Evolutionary conservation across 2,113 vertebrate species (phyloP).

Genomic region (Gnathonemus echidnorhynchus): DNA sequence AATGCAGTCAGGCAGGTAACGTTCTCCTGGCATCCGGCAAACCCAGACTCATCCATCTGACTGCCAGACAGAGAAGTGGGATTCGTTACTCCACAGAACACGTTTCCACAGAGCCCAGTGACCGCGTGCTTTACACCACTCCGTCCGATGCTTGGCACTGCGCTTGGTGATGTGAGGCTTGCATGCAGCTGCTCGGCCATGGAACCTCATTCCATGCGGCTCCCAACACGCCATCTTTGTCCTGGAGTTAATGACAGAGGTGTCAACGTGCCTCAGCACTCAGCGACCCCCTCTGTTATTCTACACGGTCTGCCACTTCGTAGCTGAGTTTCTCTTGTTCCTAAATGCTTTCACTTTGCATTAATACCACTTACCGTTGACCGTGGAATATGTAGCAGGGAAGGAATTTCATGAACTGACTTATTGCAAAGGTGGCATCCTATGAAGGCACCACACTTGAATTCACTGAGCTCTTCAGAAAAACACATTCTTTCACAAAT

Average conservation of each 20-base stretch:
- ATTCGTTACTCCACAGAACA: neutral
- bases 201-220: neutral
- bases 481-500: neutral
- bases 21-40: neutral
- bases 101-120: neutral
- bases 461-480: neutral
- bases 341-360: neutral
- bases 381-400: neutral
- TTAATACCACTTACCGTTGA: neutral
- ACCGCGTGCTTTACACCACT: neutral
- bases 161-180: neutral
- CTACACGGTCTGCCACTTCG: too few species aligned
- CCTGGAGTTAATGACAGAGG: neutral
- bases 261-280: neutral
- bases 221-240: neutral
- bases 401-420: neutral
- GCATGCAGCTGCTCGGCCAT: neutral
- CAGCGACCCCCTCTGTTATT: neutral
- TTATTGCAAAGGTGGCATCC: neutral
- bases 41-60: neutral
- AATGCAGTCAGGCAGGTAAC: neutral
- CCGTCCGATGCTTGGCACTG: neutral
- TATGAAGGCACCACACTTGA: neutral
- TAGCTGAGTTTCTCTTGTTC: neutral
- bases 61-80: neutral